phyloP scores from a whole-genome alignment of 1,140 invertebrate genomes.

The Phthorimaea operculella region DNA sequence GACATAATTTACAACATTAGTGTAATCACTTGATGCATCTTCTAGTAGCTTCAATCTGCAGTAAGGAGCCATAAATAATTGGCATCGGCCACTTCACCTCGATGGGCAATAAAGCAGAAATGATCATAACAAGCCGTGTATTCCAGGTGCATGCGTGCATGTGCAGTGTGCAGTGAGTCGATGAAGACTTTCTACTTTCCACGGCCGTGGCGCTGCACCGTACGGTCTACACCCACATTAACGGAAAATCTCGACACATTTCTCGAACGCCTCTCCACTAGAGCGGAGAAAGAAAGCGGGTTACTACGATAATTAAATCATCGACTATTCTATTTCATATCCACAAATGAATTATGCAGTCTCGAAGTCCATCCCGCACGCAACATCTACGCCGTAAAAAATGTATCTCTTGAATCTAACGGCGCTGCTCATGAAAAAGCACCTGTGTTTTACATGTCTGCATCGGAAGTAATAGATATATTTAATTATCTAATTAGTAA shows the following conservation, averaged over 20 bases:
- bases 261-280: slow-evolving; percentile 49
- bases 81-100: slow-evolving; percentile 18
- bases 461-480: slow-evolving; percentile 11
- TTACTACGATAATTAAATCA: slow-evolving; percentile 30
- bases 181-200: slow-evolving; percentile 64
- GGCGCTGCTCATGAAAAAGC: not conserved
- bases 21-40: too few relatives aligned
- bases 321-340: slow-evolving; percentile 9
- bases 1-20: too few relatives aligned
- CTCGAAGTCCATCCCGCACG: not conserved
- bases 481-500: slow-evolving; percentile 7
- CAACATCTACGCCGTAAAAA: not conserved
- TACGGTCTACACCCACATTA: slow-evolving; percentile 34
- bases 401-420: not conserved
- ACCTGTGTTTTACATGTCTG: not conserved
- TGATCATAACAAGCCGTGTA: slow-evolving; percentile 16
- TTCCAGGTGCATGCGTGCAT: slow-evolving; percentile 42
- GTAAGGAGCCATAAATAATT: not conserved
- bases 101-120: slow-evolving; percentile 32
- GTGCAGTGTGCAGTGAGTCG: slow-evolving; percentile 62
- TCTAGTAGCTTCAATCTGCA: not conserved
- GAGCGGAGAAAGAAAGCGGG: slow-evolving; percentile 57
- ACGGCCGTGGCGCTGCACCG: slow-evolving; percentile 25
- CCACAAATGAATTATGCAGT: not conserved
- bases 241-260: slow-evolving; percentile 60